These are phyloP conservation scores for Rhinatrema bivittatum DNA, from an alignment of 2,797 vertebrate species.

Conservation along the genomic window DNA sequence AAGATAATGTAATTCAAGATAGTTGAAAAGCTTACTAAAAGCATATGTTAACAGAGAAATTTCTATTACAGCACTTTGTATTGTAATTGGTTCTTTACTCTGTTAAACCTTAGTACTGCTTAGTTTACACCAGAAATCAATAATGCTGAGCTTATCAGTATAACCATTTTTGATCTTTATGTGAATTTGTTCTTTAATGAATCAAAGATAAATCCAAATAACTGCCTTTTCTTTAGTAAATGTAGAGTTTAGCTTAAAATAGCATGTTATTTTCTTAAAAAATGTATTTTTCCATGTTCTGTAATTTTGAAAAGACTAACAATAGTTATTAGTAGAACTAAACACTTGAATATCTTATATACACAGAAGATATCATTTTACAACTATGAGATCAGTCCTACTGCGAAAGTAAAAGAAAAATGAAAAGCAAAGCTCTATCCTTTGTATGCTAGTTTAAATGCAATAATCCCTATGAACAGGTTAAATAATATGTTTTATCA, in stretches of 20 bases:
- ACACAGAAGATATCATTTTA: slow-evolving; percentile 31
- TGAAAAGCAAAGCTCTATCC: background rate
- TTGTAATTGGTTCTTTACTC: background rate
- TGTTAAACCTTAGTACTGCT: background rate
- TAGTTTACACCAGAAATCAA: background rate
- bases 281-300: slow-evolving; percentile 8
- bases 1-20: background rate
- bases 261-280: slow-evolving; percentile 10
- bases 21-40: background rate
- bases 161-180: background rate
- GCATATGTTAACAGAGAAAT: background rate
- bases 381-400: slow-evolving; percentile 27
- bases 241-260: slow-evolving; percentile 14
- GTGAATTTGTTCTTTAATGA: background rate
- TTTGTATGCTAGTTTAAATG: too few relatives aligned
- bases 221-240: slow-evolving; percentile 16
- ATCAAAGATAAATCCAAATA: slow-evolving; percentile 12
- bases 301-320: slow-evolving; percentile 22
- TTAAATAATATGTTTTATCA: too few relatives aligned
- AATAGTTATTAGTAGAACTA: slow-evolving; percentile 13
- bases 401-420: slow-evolving; percentile 28
- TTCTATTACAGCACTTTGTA: background rate
- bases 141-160: background rate
- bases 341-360: slow-evolving; percentile 25
- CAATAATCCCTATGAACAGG: too few relatives aligned